These are phyloP conservation scores for Rhopalosiphum nymphaeae DNA, from an alignment of 2,888 invertebrate species.

Conservation along the genomic window DNA sequence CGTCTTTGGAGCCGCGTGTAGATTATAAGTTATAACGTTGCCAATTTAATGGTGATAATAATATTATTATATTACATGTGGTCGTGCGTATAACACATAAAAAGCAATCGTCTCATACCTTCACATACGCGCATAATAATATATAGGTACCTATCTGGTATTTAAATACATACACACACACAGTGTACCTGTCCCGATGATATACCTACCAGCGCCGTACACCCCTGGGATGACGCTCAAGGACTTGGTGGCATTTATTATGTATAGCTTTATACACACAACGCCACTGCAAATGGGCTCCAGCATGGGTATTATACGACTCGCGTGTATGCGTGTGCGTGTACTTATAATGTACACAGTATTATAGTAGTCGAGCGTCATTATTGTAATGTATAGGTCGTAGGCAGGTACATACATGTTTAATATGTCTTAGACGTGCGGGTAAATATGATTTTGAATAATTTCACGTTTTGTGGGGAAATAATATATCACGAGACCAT, in stretches of 20 bases:
- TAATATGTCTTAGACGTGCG: not conserved
- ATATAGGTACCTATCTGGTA: not conserved
- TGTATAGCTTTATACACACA: not conserved
- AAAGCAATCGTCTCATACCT: not conserved
- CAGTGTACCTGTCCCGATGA: not conserved
- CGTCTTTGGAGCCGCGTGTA: not conserved
- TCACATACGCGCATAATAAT: not conserved
- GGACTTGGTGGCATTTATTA: slow-evolving; percentile 35
- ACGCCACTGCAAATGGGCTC: not conserved
- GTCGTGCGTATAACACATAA: not conserved
- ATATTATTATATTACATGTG: not conserved
- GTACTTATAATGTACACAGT: not conserved
- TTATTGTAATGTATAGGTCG: not conserved
- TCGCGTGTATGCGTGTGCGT: not conserved
- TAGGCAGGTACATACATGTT: not conserved
- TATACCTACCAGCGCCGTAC: not conserved
- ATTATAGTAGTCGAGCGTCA: not conserved
- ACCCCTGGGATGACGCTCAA: slow-evolving; percentile 47
- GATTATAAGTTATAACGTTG: no score
- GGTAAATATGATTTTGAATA: not conserved
- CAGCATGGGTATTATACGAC: not conserved
- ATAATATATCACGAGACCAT: slow-evolving; percentile 13
- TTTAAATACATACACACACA: not conserved
- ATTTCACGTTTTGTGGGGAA: slow-evolving; percentile 1
- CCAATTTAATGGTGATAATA: not conserved